Conservation (phyloP, 2,113 vertebrate species). For the Psilopogon haemacephalus region DNA sequence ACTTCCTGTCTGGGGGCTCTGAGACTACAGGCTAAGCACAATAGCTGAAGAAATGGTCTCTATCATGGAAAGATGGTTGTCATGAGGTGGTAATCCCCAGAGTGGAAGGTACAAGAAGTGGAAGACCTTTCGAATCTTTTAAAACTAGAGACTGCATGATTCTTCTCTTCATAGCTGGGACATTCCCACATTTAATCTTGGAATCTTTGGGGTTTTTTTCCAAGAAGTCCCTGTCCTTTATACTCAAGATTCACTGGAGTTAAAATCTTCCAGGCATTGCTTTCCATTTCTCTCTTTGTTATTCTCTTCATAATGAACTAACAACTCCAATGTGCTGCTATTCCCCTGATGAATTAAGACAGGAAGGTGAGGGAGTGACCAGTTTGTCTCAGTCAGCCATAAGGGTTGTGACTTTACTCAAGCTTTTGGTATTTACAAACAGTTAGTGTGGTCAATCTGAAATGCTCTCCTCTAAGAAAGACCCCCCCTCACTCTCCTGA, state of each 20-base stretch:
- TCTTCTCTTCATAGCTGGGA: not conserved
- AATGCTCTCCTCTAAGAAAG: not conserved
- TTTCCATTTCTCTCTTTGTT: not conserved
- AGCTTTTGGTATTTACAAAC: not conserved
- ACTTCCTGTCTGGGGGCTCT: not conserved
- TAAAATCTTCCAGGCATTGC: not conserved
- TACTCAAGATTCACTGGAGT: not conserved
- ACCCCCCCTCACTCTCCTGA: no score
- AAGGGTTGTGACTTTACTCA: not conserved
- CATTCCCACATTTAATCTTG: not conserved
- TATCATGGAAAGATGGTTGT: not conserved
- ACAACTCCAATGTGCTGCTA: not conserved
- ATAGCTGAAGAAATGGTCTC: not conserved
- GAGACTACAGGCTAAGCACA: not conserved
- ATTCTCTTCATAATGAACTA: no score
- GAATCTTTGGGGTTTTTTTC: not conserved
- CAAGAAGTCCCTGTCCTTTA: not conserved
- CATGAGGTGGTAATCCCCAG: not conserved
- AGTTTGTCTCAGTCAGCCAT: not conserved
- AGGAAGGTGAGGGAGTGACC: not conserved
- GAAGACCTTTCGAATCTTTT: not conserved
- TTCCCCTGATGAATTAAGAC: not conserved
- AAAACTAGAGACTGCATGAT: not conserved
- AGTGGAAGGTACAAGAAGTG: not conserved
- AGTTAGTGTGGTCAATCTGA: not conserved